Percentiles rank a stretch among this genome's conserved stretches.
These are phyloP conservation scores for Paramisgurnus dabryanus DNA, from an alignment of 2,113 vertebrate genomes.

Conservation along the genomic window DNA sequence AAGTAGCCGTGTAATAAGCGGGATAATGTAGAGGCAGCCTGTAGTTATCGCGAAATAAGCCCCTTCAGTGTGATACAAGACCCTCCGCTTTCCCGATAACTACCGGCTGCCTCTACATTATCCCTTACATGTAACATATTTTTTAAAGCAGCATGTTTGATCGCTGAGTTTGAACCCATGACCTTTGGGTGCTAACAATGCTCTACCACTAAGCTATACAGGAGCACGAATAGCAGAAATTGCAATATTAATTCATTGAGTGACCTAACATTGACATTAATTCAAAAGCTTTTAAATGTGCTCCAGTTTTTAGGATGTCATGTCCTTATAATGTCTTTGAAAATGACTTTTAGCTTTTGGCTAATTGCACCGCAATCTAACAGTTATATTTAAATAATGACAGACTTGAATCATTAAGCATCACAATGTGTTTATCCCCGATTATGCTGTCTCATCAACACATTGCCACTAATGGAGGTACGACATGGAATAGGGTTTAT, in stretches of 20 bases:
- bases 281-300: not conserved
- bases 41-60: too few relatives aligned
- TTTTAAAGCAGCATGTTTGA: too few relatives aligned
- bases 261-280: not conserved
- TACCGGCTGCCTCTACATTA: too few relatives aligned
- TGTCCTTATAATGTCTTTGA: conserved; percentile 7
- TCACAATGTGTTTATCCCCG: conserved; percentile 50
- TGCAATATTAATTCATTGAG: not conserved
- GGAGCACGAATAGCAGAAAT: too few relatives aligned
- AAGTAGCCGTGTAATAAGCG: too few relatives aligned
- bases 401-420: conserved; percentile 57
- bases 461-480: conserved; percentile 11
- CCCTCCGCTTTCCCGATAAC: too few relatives aligned
- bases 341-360: not conserved
- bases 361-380: conserved; percentile 25
- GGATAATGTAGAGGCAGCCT: too few relatives aligned
- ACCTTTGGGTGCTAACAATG: too few relatives aligned
- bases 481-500: not conserved
- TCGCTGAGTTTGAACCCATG: too few relatives aligned
- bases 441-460: conserved; percentile 53
- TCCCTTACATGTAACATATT: too few relatives aligned
- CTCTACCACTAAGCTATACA: too few relatives aligned
- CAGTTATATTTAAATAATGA: conserved; percentile 45
- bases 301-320: not conserved
- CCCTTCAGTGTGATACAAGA: too few relatives aligned